A percentile compares a stretch with the other conserved stretches of the same genome.
phyloP scores from a whole-genome alignment of 2,113 vertebrate genomes.

The Urocitellus parryii region DNA sequence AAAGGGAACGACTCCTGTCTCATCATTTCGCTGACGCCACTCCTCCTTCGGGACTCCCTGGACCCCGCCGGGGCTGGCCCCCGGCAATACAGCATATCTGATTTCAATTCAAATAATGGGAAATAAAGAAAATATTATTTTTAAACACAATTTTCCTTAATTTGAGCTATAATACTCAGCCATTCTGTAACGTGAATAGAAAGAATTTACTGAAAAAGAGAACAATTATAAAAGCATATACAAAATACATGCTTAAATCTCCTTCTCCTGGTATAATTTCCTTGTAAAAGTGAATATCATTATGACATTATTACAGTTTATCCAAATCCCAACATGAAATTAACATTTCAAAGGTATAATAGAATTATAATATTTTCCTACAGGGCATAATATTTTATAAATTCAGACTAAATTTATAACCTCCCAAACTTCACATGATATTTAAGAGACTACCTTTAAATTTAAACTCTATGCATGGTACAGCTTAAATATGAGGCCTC shows the following conservation, averaged over 20 bases:
- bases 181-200: neutral
- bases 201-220: conserved; percentile 60
- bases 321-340: conserved; percentile 52
- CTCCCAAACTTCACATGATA: neutral
- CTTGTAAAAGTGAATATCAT: conserved; percentile 68
- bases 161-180: neutral
- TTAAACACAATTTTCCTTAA: conserved; percentile 13
- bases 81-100: no score
- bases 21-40: no score
- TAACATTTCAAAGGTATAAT: conserved; percentile 69
- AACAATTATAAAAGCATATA: conserved; percentile 59
- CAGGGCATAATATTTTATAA: conserved; percentile 65
- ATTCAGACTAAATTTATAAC: conserved; percentile 14
- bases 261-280: conserved; percentile 61
- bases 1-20: no score
- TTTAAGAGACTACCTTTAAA: neutral
- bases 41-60: no score
- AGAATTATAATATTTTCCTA: conserved; percentile 63
- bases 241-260: conserved; percentile 56
- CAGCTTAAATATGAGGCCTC: no score
- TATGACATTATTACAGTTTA: conserved; percentile 74
- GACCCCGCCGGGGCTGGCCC: no score
- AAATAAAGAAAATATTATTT: neutral
- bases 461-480: neutral
- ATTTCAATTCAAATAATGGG: neutral